phyloP scores from a whole-genome alignment of 2,888 invertebrate genomes.

The Drosophila rubida region DNA sequence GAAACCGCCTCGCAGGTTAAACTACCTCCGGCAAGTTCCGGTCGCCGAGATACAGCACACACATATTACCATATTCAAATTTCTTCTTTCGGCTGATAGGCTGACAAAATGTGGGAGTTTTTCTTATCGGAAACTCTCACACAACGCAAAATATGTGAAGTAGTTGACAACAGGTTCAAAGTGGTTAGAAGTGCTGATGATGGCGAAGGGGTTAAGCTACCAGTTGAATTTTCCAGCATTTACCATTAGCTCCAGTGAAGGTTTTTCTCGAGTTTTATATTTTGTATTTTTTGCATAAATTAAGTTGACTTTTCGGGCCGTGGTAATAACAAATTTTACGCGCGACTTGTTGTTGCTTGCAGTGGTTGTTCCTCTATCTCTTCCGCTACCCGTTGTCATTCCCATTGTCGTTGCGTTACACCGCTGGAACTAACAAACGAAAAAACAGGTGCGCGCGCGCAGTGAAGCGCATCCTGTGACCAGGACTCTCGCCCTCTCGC shows the following conservation, averaged over 20 bases:
- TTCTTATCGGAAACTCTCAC: conserved; percentile 64
- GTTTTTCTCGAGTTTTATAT: neutral
- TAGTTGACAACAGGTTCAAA: conserved; percentile 40
- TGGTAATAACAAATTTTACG: conserved; percentile 54
- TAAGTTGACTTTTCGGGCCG: conserved; percentile 31
- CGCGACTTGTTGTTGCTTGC: conserved; percentile 38
- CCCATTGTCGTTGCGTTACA: neutral
- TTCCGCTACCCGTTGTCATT: neutral
- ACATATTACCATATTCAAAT: conserved; percentile 49
- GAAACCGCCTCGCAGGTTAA: neutral
- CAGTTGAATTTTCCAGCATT: conserved; percentile 59
- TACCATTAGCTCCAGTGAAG: conserved; percentile 1
- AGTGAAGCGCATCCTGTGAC: conserved; percentile 73
- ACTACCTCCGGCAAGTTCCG: conserved; percentile 37
- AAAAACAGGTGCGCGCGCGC: conserved; percentile 69
- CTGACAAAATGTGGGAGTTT: conserved; percentile 65
- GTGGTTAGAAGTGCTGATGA: neutral
- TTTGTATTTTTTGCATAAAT: conserved; percentile 68
- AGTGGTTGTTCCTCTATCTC: conserved; percentile 13
- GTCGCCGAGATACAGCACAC: conserved; percentile 20
- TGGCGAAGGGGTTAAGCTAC: conserved; percentile 18
- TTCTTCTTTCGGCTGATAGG: conserved; percentile 18
- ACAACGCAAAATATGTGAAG: conserved; percentile 23
- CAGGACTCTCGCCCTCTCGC: conserved; percentile 46
- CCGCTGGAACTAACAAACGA: neutral